Evolutionary conservation across 2,797 vertebrate species (phyloP), one percentile per base, ranked within the genome.

Genomic region (Pangasius larnaudii): DNA sequence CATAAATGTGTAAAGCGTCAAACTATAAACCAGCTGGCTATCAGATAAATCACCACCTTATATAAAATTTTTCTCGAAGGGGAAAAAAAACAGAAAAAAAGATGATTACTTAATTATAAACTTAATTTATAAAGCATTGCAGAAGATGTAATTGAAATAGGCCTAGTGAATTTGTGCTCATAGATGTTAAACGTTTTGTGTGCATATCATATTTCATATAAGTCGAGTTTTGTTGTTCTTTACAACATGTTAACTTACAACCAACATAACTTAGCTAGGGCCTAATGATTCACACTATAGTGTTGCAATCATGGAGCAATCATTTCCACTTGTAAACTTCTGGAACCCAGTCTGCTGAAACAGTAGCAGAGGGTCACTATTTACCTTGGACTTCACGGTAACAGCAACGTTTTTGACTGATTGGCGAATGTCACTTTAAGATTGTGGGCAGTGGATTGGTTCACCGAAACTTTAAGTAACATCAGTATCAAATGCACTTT

Each of bases 401-500:
- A 79, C 30, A 13, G 77, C 18, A 58, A 80, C 5, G 5, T 30
- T 83, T 83, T 2, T 30, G 61, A 65, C 19, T 83, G 81, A 49
- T 22, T 67, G 81, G 59, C 0, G 19, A 65, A 30, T 49, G 16
- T 30, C 9, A 9, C 13, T 49, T 49, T 49, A 42, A 61, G 78
- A 81, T 24, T 59, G 18, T 56, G 49, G 75, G 10, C 2, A 78
- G 53, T 81, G 58, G 6, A 84, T 24, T 58, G 49, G 63, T 30
- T 79, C 24, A 85, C 72, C 80, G 19, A 84, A 27, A 63, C 80
- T n/a, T 33, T 6, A 56, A 74, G 22, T 42, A n/a, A 72, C 42
- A 82, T 13, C 5, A 59, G 42, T 72, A 78, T 56, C 46, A 27
- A 86, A 63, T 39, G 18, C 63, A 42, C 86, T 79, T 79, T 27